Base-by-base conservation (phyloP, 2,888 invertebrate genomes). In the Augiades crinisus region DNA sequence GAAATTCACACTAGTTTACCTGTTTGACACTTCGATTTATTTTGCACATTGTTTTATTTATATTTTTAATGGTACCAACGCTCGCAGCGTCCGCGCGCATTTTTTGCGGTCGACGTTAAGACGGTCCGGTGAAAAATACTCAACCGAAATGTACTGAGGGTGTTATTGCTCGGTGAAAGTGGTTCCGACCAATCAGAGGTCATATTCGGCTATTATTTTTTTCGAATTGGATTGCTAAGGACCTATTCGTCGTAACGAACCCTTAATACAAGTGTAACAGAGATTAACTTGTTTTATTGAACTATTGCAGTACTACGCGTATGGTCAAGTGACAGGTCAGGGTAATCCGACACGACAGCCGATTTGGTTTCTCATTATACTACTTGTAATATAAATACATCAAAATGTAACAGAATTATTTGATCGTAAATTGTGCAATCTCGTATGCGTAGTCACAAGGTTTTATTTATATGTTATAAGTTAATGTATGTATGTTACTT, bases 1-100 rank as follows among this genome's bases (percentile, higher is more conserved):
- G 60, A 52, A 62, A 63, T 50, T 47, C 49, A 17, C 33, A 40
- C 31, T 47, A 12, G 22, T 41, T 17, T 41, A 33, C 40, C 14
- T 40, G 19, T 40, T 8, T 38, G 34, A 5, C 12, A 40, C n/a
- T 22, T 17, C 40, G 49, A 17, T 17, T 30, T 24, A 27, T 31
- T 13, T 19, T 19, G 12, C 40, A 41, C 17, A 14, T 43, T 6
- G 2, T 30, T 12, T 12, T 5, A 12, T 5, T n/a, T 24, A 19
- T 27, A 10, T 27, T 27, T 27, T 27, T 10, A 1, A 27, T 2
- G 4, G 2, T 27, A 2, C 2, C 5, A 5, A n/a, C n/a, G n/a
- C n/a, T n/a, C n/a, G n/a, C n/a, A n/a, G n/a, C n/a, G n/a, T n/a
- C n/a, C 22, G 8, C 12, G 4, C 16, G 16, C 40, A 13, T 14